Evolutionary conservation across 2,113 vertebrate species (phyloP).

Genomic region (Sprattus sprattus): DNA sequence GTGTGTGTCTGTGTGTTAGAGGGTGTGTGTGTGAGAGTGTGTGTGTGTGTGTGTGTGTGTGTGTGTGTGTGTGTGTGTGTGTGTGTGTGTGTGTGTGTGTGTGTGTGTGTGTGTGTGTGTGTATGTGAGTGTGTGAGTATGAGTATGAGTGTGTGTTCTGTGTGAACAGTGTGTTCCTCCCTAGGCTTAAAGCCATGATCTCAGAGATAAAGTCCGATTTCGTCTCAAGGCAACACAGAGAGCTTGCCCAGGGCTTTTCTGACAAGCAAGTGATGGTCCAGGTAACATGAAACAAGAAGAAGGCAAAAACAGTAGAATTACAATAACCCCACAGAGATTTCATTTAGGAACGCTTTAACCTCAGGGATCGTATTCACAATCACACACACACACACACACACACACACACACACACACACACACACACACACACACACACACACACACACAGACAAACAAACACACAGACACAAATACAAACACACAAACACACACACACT

Average conservation of each 20-base stretch:
- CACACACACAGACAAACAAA: neutral
- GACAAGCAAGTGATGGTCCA: neutral
- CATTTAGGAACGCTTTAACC: no score
- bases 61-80: neutral
- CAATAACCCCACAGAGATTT: no score
- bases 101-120: neutral
- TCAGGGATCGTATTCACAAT: neutral
- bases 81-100: neutral
- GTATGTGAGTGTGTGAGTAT: neutral
- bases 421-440: neutral
- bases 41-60: neutral
- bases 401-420: neutral
- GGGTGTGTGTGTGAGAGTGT: no score
- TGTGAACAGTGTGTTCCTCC: neutral
- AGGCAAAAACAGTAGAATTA: no score
- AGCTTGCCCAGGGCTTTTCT: neutral
- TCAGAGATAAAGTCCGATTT: neutral
- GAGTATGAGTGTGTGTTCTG: neutral
- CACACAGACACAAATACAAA: neutral
- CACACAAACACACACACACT: conserved; percentile 10
- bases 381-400: neutral
- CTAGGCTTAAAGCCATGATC: neutral
- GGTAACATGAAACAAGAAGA: neutral
- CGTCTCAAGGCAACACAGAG: neutral
- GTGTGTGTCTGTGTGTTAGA: neutral